Base-by-base conservation (phyloP, 2,113 vertebrate species). In the Gambusia affinis region DNA sequence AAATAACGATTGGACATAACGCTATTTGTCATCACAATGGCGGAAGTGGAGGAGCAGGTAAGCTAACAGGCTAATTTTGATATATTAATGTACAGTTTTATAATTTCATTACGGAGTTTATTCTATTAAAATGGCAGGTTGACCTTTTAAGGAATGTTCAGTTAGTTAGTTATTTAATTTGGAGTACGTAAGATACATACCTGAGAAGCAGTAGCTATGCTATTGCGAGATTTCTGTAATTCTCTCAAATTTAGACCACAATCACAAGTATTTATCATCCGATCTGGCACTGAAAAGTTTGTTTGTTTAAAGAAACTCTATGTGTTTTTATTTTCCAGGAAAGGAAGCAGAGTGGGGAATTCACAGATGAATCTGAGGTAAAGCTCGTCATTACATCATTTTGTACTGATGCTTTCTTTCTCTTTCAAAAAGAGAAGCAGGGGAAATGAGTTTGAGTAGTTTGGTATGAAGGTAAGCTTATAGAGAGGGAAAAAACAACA, bases 361-460 rank as follows among this genome's bases (percentile, higher is more conserved):
- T 95, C 78, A 95, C 97, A 64, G 97, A 98, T 93, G 97, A 99
- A 24, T 99, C 98, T 27, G 98, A 99, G 96, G 98, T 99, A 96
- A 95, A 92, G 66, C 37, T 35, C 24, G 54, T 4, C 39, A 1
- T 15, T 51, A 31, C 6, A 47, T 64, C 29, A 75, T 28, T 62
- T 42, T 74, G 10, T 14, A 39, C 33, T 27, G 64, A 14, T 54
- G 1, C 27, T 61, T 64, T 29, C 28, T 27, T 65, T 8, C 54
- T n/a, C 4, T 33, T 2, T 35, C 30, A 65, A 37, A 44, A 44
- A 47, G 17, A 8, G 11, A 35, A 12, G 31, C n/a, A 19, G 22
- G 27, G 51, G 39, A 51, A 54, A 51, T 22, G 3, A 42, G 57
- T 29, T 44, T 12, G 17, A 63, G 8, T 37, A 19, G 63, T 22